Evolutionary conservation across 2,113 vertebrate genomes (phyloP).

Genomic region (Malurus cyaneus): DNA sequence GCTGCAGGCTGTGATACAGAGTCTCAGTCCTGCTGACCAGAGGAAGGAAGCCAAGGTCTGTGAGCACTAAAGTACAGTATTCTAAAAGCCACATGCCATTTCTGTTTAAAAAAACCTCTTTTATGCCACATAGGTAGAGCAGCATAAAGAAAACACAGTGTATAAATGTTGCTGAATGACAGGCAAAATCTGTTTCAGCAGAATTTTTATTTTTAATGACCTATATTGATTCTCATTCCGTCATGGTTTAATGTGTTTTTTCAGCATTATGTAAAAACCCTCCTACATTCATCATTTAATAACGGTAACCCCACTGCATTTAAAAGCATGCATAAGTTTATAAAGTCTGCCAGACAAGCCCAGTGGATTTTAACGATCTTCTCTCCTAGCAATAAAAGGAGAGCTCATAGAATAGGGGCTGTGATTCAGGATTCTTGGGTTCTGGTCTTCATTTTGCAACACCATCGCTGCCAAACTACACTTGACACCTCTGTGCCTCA

Average conservation of each 20-base stretch:
- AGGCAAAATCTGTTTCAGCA: not conserved
- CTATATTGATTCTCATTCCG: not conserved
- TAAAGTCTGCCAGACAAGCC: not conserved
- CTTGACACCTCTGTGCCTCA: constrained; percentile 49
- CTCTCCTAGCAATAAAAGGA: not conserved
- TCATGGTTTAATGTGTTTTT: not conserved
- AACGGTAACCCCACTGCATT: not conserved
- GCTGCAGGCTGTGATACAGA: not conserved
- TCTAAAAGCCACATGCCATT: not conserved
- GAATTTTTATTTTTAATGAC: not conserved
- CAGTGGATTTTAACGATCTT: not conserved
- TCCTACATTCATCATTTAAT: not conserved
- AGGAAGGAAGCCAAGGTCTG: not conserved
- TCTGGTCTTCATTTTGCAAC: constrained; percentile 22
- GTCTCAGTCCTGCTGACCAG: not conserved
- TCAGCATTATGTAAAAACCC: not conserved
- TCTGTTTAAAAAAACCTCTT: not conserved
- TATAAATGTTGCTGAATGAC: not conserved
- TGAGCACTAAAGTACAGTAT: not conserved
- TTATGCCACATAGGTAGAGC: not conserved
- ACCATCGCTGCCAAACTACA: not conserved
- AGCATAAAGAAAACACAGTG: not conserved
- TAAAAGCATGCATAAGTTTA: not conserved
- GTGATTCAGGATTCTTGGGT: constrained; percentile 26
- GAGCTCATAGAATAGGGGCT: not conserved